Percentiles rank a stretch among this genome's conserved stretches.
Conservation (phyloP, 1,140 invertebrate species). For the Lithobius niger region DNA sequence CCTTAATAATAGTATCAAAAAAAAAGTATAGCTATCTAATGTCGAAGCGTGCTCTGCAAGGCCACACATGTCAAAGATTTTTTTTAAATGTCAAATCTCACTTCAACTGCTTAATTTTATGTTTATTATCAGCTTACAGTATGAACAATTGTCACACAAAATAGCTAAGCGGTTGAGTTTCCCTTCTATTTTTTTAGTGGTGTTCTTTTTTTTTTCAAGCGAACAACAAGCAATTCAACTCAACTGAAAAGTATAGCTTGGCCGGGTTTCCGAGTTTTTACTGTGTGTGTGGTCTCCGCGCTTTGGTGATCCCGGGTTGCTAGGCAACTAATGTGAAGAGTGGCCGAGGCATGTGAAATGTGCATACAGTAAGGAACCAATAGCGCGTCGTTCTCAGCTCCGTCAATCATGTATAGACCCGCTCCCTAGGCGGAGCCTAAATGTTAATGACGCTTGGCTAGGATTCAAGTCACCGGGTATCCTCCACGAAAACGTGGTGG, state of each 20-base stretch:
- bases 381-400: not conserved
- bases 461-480: not conserved
- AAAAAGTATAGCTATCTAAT: too few species aligned
- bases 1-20: too few species aligned
- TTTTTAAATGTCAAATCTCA: too few species aligned
- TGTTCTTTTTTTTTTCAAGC: not conserved
- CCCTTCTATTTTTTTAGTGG: too few species aligned
- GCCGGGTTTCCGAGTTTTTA: not conserved
- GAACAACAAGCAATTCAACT: not conserved
- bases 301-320: slow-evolving; percentile 7
- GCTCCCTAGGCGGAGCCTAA: not conserved
- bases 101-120: too few species aligned
- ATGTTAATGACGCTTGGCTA: not conserved
- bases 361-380: not conserved
- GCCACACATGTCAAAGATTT: too few species aligned
- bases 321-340: slow-evolving; percentile 7
- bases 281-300: not conserved
- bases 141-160: too few species aligned
- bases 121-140: too few species aligned
- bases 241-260: not conserved
- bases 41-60: too few species aligned
- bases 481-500: not conserved
- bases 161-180: too few species aligned
- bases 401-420: not conserved
- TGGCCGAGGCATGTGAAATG: not conserved